phyloP scores from a whole-genome alignment of 2,113 vertebrate species.

The Grantiella picta region DNA sequence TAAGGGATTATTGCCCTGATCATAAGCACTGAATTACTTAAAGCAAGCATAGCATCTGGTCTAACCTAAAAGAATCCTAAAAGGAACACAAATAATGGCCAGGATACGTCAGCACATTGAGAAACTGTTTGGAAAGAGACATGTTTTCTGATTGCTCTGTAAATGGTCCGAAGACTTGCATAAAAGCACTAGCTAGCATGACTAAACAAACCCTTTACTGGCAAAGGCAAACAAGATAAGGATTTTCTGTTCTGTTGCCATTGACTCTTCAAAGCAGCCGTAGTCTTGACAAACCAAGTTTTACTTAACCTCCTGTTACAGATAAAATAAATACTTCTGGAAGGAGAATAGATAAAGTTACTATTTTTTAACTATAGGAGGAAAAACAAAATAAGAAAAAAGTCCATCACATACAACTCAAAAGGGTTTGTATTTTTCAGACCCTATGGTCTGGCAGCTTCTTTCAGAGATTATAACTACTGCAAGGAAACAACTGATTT shows the following conservation, averaged over 20 bases:
- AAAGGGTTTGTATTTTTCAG: neutral
- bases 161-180: slow-evolving; percentile 7
- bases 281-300: neutral
- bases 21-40: neutral
- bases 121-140: slow-evolving; percentile 26
- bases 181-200: neutral
- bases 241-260: slow-evolving; percentile 8
- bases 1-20: neutral
- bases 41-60: neutral
- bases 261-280: neutral
- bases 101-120: neutral
- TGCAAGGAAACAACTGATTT: neutral
- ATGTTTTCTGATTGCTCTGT: neutral
- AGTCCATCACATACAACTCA: neutral
- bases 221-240: slow-evolving; percentile 49
- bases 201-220: neutral
- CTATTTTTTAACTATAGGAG: neutral
- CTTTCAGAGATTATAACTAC: neutral
- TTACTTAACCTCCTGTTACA: neutral
- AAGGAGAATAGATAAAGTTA: neutral
- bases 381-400: neutral
- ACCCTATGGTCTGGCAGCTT: neutral
- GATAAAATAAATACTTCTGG: neutral
- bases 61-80: neutral
- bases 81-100: neutral